phyloP scores from a whole-genome alignment of 2,888 invertebrate species.

The Lypha dubia region DNA sequence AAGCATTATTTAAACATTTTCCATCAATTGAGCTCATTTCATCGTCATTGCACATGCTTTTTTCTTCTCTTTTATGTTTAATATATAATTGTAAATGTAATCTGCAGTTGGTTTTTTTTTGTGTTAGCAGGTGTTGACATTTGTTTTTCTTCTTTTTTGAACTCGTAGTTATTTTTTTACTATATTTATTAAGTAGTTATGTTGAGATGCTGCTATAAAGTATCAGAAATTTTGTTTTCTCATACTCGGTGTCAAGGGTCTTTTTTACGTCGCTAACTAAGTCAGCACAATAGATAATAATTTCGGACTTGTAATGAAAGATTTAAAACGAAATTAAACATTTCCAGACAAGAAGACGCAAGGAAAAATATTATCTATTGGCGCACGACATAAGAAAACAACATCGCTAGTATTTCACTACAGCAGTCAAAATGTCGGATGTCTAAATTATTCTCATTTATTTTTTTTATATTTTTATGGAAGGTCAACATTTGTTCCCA shows the following conservation, averaged over 20 bases:
- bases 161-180: slow-evolving; percentile 3
- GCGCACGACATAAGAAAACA: too few species aligned
- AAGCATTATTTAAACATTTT: slow-evolving; percentile 22
- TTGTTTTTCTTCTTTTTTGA: background rate
- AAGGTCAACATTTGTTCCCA: too few species aligned
- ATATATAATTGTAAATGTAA: slow-evolving; percentile 38
- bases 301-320: too few species aligned
- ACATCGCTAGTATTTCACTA: too few species aligned
- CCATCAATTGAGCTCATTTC: slow-evolving; percentile 31
- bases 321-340: too few species aligned
- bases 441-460: too few species aligned
- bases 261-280: background rate
- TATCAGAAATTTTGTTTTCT: background rate
- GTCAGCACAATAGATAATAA: background rate
- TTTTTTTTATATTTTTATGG: too few species aligned
- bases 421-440: too few species aligned
- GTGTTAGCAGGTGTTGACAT: slow-evolving; percentile 58
- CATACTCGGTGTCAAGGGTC: too few species aligned
- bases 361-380: too few species aligned
- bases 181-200: background rate
- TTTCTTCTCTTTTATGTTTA: background rate
- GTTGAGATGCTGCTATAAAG: background rate
- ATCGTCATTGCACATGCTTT: slow-evolving; percentile 50
- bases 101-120: slow-evolving; percentile 22
- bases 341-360: too few species aligned